Conservation (phyloP, 1,140 invertebrate genomes). For the Heterodera schachtii region DNA sequence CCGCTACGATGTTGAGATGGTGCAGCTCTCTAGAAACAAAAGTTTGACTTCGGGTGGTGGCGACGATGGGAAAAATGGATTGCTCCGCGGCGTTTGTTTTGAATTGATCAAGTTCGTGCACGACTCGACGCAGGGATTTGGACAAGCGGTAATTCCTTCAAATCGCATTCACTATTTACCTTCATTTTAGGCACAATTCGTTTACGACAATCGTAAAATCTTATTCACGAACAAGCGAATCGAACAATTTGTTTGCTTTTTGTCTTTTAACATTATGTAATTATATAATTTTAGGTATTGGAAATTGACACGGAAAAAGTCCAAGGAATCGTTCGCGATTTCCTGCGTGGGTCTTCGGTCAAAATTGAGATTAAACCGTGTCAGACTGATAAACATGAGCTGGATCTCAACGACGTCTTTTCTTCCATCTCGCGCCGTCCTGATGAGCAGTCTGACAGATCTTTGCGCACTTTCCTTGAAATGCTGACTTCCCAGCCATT, state of each 20-base stretch:
- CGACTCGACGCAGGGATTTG: slow-evolving; percentile 11
- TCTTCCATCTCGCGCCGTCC: background rate
- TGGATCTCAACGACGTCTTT: slow-evolving; percentile 13
- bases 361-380: slow-evolving; percentile 16
- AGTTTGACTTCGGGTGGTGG: slow-evolving; percentile 19
- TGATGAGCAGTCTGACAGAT: slow-evolving; percentile 22
- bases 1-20: slow-evolving; percentile 19
- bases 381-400: background rate
- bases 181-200: slow-evolving; percentile 12
- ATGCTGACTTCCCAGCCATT: slow-evolving; percentile 33
- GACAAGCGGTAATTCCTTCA: background rate
- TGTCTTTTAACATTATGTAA: background rate
- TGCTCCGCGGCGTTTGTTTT: slow-evolving; percentile 8
- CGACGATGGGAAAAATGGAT: slow-evolving; percentile 27
- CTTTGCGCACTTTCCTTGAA: slow-evolving; percentile 35
- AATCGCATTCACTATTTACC: background rate
- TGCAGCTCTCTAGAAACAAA: background rate
- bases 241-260: background rate
- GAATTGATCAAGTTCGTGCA: background rate
- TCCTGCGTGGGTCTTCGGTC: slow-evolving; percentile 4
- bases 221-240: slow-evolving; percentile 23
- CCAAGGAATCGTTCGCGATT: slow-evolving; percentile 4
- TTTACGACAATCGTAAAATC: slow-evolving; percentile 21
- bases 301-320: slow-evolving; percentile 13
- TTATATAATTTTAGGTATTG: slow-evolving; percentile 16